phyloP scores from a whole-genome alignment of 2,113 vertebrate genomes.

The Sus scrofa region DNA sequence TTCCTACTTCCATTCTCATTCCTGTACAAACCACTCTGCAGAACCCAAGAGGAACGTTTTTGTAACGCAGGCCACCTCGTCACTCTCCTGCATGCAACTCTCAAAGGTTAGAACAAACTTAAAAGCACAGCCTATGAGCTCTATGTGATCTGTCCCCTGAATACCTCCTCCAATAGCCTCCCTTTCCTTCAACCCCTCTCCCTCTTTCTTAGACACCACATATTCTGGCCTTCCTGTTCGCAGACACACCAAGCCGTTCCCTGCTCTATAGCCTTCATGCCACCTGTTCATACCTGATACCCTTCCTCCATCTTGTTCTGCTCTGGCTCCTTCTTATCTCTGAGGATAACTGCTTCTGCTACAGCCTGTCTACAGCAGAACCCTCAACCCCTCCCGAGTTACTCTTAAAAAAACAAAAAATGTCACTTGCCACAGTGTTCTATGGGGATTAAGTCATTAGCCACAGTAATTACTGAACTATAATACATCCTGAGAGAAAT shows the following conservation, averaged over 20 bases:
- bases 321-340: not conserved
- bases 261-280: not conserved
- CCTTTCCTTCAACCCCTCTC: not conserved
- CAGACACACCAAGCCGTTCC: not conserved
- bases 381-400: not conserved
- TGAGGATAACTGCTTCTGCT: not conserved
- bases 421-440: not conserved
- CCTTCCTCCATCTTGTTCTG: not conserved
- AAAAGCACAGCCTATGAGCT: not conserved
- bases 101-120: not conserved
- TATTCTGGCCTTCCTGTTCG: not conserved
- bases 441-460: not conserved
- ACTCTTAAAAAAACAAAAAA: not conserved
- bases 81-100: not conserved
- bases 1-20: not conserved
- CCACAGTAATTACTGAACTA: too few species aligned
- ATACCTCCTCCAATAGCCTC: not conserved
- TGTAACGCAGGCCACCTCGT: not conserved
- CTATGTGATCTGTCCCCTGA: not conserved
- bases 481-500: not conserved
- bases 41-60: not conserved
- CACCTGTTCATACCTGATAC: not conserved
- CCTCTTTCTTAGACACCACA: not conserved
- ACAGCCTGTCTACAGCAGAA: not conserved
- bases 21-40: not conserved